A percentile compares a stretch with the other conserved stretches of the same genome.
These are phyloP conservation scores for Apamea sordens DNA, from an alignment of 2,888 invertebrate genomes.

Conservation along the genomic window DNA sequence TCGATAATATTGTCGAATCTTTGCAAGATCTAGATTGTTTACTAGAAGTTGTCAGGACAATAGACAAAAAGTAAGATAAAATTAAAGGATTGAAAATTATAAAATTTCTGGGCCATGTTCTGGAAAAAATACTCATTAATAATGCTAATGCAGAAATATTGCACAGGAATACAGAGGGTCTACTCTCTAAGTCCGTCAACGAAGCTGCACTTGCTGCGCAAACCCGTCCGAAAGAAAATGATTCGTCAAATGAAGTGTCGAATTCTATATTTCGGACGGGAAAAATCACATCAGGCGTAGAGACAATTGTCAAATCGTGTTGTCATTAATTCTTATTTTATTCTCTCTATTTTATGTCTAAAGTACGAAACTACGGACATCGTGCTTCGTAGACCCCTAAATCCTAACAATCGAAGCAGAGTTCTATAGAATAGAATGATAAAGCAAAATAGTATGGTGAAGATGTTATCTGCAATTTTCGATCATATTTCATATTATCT, in stretches of 20 bases:
- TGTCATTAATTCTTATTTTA: too few species aligned
- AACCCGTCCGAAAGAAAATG: too few species aligned
- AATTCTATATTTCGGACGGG: too few species aligned
- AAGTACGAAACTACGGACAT: too few species aligned
- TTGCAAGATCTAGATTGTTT: not conserved
- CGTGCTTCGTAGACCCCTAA: too few species aligned
- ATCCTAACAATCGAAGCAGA: not conserved
- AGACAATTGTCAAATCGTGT: too few species aligned
- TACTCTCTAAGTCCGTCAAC: too few species aligned
- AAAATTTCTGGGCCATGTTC: not conserved
- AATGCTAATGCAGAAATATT: not conserved
- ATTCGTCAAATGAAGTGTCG: too few species aligned
- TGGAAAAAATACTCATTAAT: not conserved
- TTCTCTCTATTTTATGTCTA: too few species aligned
- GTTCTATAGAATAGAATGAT: not conserved
- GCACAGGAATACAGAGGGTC: too few species aligned
- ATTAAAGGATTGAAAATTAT: not conserved
- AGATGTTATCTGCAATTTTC: not conserved
- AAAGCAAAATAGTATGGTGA: not conserved
- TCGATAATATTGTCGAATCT: not conserved
- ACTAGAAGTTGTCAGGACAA: not conserved
- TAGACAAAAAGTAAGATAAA: not conserved
- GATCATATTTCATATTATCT: conserved; percentile 19
- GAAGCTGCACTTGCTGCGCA: too few species aligned
- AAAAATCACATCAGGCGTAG: too few species aligned